Evolutionary conservation across 1,140 invertebrate species (phyloP).

Genomic region (Drosophila pachea): DNA sequence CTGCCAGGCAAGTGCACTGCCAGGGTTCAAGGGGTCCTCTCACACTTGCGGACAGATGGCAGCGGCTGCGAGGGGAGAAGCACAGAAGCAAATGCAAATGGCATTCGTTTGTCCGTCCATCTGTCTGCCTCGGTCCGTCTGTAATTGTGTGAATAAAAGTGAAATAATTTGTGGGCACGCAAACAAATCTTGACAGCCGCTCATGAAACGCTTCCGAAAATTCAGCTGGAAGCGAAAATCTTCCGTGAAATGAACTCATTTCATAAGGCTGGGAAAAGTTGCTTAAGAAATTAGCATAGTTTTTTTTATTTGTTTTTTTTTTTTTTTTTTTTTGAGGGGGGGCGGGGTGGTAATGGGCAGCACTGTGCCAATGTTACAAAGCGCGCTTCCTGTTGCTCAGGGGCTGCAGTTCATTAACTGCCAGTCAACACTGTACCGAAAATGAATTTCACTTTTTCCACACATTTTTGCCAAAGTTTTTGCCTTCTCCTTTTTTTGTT

Average conservation of each 20-base stretch:
- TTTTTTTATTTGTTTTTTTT: conserved; percentile 32
- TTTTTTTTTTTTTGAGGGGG: conserved; percentile 4
- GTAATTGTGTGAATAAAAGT: conserved; percentile 76
- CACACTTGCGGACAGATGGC: conserved; percentile 32
- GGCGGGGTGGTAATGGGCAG: conserved; percentile 21
- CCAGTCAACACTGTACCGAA: conserved; percentile 34
- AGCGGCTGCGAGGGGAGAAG: conserved; percentile 21
- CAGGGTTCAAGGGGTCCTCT: conserved; percentile 46
- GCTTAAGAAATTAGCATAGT: conserved; percentile 65
- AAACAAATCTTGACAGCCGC: conserved; percentile 41
- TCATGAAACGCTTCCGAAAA: neutral
- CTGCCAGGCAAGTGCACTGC: conserved; percentile 44
- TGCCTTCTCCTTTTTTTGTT: neutral
- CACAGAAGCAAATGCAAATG: conserved; percentile 50
- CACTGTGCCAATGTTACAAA: conserved; percentile 66
- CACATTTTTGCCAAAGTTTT: no score
- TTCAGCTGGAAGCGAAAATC: neutral
- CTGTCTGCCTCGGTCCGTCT: conserved; percentile 6
- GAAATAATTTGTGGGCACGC: conserved; percentile 72
- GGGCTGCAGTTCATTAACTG: conserved; percentile 65
- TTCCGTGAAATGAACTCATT: conserved; percentile 65
- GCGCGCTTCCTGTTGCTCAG: conserved; percentile 47
- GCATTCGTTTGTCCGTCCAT: conserved; percentile 14
- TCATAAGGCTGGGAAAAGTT: conserved; percentile 46
- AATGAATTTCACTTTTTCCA: conserved; percentile 64